Conservation (phyloP, 2,113 vertebrate species). For the Clinocottus analis region DNA sequence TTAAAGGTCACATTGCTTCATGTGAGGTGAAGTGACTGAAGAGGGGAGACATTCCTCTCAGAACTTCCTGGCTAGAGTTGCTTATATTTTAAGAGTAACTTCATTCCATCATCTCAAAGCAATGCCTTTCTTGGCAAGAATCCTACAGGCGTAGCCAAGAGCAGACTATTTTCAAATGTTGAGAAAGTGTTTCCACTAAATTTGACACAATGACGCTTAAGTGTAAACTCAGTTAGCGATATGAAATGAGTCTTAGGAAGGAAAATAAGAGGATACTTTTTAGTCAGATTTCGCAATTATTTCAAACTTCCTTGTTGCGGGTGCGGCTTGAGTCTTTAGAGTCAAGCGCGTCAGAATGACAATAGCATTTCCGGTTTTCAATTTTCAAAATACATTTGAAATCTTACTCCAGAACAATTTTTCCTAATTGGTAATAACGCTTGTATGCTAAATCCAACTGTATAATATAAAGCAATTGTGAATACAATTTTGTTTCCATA, state of each 20-base stretch:
- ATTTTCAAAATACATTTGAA: constrained; percentile 37
- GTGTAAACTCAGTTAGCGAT: not conserved
- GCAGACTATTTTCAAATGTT: not conserved
- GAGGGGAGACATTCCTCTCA: constrained; percentile 54
- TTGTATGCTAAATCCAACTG: not conserved
- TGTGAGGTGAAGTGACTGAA: not conserved
- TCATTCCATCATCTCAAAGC: constrained; percentile 47
- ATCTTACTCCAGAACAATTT: not conserved
- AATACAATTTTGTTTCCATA: not conserved
- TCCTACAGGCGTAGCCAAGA: not conserved
- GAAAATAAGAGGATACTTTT: constrained; percentile 30
- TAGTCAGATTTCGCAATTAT: constrained; percentile 65
- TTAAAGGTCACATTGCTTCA: not conserved
- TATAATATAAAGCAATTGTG: not conserved
- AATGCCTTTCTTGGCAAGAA: constrained; percentile 45
- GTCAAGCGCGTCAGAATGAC: not conserved
- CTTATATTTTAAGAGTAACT: not conserved
- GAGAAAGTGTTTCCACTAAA: not conserved
- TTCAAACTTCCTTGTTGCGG: constrained; percentile 57
- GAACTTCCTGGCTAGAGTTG: constrained; percentile 31
- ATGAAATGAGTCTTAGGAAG: not conserved
- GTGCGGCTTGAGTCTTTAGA: constrained; percentile 48
- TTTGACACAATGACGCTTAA: not conserved
- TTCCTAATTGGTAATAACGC: not conserved
- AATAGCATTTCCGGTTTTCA: not conserved